Conservation (phyloP, 2,113 vertebrate species). For the Oncorhynchus tshawytscha region DNA sequence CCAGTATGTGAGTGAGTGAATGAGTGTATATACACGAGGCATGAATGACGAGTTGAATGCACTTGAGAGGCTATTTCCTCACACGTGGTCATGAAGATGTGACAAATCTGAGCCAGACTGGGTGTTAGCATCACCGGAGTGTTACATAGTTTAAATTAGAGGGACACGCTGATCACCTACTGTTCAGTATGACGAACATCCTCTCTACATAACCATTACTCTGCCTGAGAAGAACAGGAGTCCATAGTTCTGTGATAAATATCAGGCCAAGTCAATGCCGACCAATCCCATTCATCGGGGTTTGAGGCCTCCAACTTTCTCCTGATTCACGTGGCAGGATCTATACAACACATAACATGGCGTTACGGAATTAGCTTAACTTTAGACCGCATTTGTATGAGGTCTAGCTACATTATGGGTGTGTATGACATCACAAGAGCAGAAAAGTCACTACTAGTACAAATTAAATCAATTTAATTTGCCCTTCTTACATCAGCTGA, state of each 20-base stretch:
- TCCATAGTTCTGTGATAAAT: background rate
- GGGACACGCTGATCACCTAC: background rate
- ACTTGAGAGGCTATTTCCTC: background rate
- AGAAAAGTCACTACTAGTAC: too few species aligned
- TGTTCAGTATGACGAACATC: background rate
- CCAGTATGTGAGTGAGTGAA: background rate
- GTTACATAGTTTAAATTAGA: conserved; percentile 18
- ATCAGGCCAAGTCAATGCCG: background rate
- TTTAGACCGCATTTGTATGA: too few species aligned
- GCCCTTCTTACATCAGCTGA: too few species aligned
- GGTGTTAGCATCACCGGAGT: conserved; percentile 5
- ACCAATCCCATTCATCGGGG: background rate
- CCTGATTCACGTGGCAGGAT: background rate
- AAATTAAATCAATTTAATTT: too few species aligned
- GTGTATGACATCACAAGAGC: too few species aligned
- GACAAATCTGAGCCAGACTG: conserved; percentile 49
- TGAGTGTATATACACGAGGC: too few species aligned
- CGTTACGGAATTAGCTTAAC: too few species aligned
- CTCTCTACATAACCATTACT: conserved; percentile 14
- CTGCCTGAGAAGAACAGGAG: conserved; percentile 12
- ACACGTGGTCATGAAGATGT: conserved; percentile 44
- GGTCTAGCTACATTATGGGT: too few species aligned
- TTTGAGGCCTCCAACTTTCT: background rate
- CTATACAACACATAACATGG: too few species aligned
- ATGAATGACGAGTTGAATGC: too few species aligned